Conservation (phyloP, 64 coral and sea anemone genomes). For the Hydrozoanthus tunicans region DNA sequence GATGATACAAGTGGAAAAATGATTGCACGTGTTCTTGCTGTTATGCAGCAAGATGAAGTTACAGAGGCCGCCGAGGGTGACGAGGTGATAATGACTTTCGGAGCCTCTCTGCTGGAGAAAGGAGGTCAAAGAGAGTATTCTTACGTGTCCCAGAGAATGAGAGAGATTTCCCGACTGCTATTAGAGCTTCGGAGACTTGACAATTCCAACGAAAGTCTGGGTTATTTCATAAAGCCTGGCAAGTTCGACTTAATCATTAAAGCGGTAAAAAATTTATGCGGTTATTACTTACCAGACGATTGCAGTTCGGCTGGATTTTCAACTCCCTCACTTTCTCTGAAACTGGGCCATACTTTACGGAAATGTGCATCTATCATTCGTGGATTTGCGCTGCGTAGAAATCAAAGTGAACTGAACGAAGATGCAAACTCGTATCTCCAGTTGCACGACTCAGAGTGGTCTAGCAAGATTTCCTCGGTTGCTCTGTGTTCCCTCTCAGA, state of each 20-base stretch:
- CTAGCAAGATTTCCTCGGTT: background rate
- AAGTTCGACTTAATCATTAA: conserved; percentile 11
- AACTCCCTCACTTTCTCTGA: background rate
- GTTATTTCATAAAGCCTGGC: conserved; percentile 18
- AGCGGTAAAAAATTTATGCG: background rate
- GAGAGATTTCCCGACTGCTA: conserved; percentile 17
- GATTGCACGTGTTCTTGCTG: conserved; percentile 1
- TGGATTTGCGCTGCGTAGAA: background rate
- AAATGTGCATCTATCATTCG: conserved; percentile 26
- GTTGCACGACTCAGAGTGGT: background rate
- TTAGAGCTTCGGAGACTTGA: background rate
- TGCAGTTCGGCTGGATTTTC: background rate
- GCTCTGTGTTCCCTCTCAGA: background rate
- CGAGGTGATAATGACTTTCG: background rate
- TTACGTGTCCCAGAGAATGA: conserved; percentile 38
- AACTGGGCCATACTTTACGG: conserved; percentile 48
- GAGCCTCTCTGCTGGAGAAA: conserved; percentile 27
- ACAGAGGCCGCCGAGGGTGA: background rate
- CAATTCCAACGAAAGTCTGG: background rate
- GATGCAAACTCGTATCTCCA: conserved; percentile 1
- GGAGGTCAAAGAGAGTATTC: background rate
- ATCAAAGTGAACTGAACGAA: conserved; percentile 8
- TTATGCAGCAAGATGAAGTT: conserved; percentile 61
- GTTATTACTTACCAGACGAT: background rate
- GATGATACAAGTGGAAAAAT: background rate